These are phyloP conservation scores for Thinocorus orbignyianus DNA, from an alignment of 2,113 vertebrate genomes.

Conservation along the genomic window DNA sequence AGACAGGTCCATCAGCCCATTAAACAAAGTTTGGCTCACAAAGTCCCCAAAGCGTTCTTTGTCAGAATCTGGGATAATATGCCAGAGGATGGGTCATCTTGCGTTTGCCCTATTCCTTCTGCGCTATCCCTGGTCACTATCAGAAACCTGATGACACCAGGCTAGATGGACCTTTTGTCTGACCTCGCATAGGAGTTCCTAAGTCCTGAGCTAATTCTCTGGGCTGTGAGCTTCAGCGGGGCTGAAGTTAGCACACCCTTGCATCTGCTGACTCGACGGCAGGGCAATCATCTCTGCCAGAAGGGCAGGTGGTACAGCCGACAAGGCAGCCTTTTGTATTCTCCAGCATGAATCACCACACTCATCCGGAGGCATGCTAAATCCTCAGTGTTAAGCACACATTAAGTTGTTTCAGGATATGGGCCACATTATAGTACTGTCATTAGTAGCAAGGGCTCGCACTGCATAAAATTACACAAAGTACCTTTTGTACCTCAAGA, in stretches of 20 bases:
- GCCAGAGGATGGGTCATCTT: neutral
- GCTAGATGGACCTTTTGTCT: neutral
- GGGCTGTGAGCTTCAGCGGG: neutral
- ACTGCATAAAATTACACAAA: constrained; percentile 62
- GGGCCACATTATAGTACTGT: constrained; percentile 28
- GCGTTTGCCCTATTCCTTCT: neutral
- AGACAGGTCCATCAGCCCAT: neutral
- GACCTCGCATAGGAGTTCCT: neutral
- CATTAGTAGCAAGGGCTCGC: constrained; percentile 37
- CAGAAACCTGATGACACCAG: neutral
- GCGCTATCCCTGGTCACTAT: neutral
- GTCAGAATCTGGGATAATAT: neutral
- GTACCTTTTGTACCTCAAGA: constrained; percentile 53
- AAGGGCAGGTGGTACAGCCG: neutral
- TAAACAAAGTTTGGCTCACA: constrained; percentile 7
- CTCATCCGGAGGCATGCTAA: neutral
- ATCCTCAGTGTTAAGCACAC: neutral
- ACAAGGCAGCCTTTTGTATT: neutral
- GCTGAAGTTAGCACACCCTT: neutral
- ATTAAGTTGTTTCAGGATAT: constrained; percentile 60
- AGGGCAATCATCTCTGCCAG: neutral
- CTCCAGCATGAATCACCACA: neutral
- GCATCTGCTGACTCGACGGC: neutral
- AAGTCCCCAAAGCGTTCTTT: neutral
- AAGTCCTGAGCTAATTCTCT: neutral